These are phyloP conservation scores for Aphidius colemani DNA, from an alignment of 2,888 invertebrate genomes.

Conservation along the genomic window DNA sequence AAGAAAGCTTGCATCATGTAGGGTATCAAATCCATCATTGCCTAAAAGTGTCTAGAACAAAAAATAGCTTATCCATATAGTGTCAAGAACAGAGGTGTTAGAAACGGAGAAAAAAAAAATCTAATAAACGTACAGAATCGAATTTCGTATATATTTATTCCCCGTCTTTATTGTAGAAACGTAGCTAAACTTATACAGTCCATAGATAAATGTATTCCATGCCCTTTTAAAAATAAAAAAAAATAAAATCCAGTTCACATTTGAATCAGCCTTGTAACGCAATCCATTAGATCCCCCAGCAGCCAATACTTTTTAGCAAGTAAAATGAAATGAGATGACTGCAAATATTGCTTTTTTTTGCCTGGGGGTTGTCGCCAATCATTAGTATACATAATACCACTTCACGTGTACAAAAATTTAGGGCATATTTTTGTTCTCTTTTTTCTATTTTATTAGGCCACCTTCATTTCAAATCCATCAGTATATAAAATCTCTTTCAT, in stretches of 20 bases:
- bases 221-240: slow-evolving; percentile 35
- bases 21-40: not conserved
- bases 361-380: slow-evolving; percentile 43
- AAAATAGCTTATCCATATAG: slow-evolving; percentile 4
- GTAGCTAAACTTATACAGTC: slow-evolving; percentile 44
- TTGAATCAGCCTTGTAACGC: slow-evolving; percentile 57
- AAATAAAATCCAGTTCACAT: slow-evolving; percentile 59
- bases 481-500: slow-evolving; percentile 42
- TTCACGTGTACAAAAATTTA: slow-evolving; percentile 16
- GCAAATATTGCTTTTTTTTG: slow-evolving; percentile 25
- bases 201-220: slow-evolving; percentile 45
- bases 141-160: slow-evolving; percentile 47
- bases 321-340: slow-evolving; percentile 35
- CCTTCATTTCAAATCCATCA: slow-evolving; percentile 33
- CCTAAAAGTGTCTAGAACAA: slow-evolving; percentile 2
- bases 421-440: slow-evolving; percentile 18
- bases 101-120: slow-evolving; percentile 46
- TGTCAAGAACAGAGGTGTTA: too few species aligned
- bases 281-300: slow-evolving; percentile 58
- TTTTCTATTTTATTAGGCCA: slow-evolving; percentile 25
- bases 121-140: slow-evolving; percentile 57
- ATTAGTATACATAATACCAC: slow-evolving; percentile 43
- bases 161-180: slow-evolving; percentile 33
- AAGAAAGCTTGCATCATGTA: not conserved
- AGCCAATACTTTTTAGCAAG: slow-evolving; percentile 52